A percentile compares a stretch with the other conserved stretches of the same genome.
Conservation (phyloP, 2,888 invertebrate genomes). For the Ichneumon xanthorius region DNA sequence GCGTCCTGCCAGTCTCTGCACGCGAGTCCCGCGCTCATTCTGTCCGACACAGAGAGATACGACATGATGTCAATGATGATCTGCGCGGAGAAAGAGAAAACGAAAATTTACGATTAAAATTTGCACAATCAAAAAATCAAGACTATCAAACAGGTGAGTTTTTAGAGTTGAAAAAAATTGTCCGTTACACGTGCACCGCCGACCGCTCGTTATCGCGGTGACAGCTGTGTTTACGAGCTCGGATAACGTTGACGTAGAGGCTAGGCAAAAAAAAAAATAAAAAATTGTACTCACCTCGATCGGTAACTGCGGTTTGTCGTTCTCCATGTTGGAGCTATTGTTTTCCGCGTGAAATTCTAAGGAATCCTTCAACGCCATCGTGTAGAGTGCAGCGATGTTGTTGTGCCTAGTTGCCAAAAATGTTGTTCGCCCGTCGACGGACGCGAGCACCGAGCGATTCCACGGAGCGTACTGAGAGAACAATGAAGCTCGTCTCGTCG, state of each 20-base stretch:
- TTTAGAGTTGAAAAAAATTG: not conserved
- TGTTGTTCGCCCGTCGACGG: not conserved
- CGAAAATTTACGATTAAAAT: not conserved
- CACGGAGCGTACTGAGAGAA: constrained; percentile 8
- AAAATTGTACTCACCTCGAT: constrained; percentile 72
- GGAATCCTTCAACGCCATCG: constrained; percentile 67
- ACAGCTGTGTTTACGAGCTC: not conserved
- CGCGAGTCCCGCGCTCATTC: constrained; percentile 88
- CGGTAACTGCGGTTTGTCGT: constrained; percentile 72
- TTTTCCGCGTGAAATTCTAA: constrained; percentile 59
- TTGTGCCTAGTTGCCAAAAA: constrained; percentile 15
- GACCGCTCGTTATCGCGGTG: not conserved
- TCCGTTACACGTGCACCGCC: not conserved
- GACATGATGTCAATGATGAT: constrained; percentile 88
- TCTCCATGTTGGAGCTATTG: constrained; percentile 53
- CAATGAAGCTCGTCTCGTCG: constrained; percentile 49
- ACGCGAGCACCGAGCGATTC: not conserved
- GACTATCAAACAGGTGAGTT: not conserved
- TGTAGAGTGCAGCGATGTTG: not conserved
- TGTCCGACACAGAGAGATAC: constrained; percentile 88
- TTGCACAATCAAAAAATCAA: not conserved
- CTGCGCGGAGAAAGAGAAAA: constrained; percentile 81
- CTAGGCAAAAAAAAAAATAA: constrained; percentile 10
- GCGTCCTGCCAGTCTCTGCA: constrained; percentile 90
- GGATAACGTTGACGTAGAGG: not conserved